Evolutionary conservation across 2,888 invertebrate species (phyloP), one percentile per base, ranked within the genome.

Genomic region (Agonopterix subpropinquella): DNA sequence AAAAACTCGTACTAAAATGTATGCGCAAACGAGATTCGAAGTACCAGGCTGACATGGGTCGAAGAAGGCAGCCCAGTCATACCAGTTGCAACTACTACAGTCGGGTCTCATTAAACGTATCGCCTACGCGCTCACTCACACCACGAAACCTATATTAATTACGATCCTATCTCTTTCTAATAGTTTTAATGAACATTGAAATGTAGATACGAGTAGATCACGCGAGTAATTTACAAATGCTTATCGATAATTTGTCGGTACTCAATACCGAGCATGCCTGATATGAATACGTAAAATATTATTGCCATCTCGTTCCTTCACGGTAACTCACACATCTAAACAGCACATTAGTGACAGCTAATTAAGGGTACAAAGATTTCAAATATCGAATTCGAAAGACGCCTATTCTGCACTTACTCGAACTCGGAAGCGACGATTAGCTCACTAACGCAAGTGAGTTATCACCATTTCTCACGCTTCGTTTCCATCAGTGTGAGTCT

Each of bases 401-500:
- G 39, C n/a, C 39, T 8, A 42, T 42, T 42, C 42, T 42, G 13
- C 8, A 42, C 8, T 11, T 28, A 28, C 28, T 28, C 28, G 11
- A 11, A 42, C 42, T 42, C 85, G 86, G 86, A 87, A 86, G 86
- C 84, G 77, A 73, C 71, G 76, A 78, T 75, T 71, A 77, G 70
- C 73, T 77, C 70, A 77, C 71, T 74, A 77, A 82, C 77, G 79
- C 82, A 72, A 86, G 81, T 85, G 80, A 86, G 85, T 83, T 86
- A 86, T 86, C 85, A 86, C 79, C 80, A 80, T 82, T 88, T 88
- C 87, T 88, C 87, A 87, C 87, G 87, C 77, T 86, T 77, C 64
- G 69, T 64, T 67, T 71, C 58, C 65, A 64, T 62, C 61, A 64
- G 77, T 85, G 80, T 85, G 83, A 77, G 28, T 28, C 28, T 28